A percentile compares a stretch with the other conserved stretches of the same genome.
phyloP scores from a whole-genome alignment of 2,888 invertebrate species.

The Sesamia inferens region DNA sequence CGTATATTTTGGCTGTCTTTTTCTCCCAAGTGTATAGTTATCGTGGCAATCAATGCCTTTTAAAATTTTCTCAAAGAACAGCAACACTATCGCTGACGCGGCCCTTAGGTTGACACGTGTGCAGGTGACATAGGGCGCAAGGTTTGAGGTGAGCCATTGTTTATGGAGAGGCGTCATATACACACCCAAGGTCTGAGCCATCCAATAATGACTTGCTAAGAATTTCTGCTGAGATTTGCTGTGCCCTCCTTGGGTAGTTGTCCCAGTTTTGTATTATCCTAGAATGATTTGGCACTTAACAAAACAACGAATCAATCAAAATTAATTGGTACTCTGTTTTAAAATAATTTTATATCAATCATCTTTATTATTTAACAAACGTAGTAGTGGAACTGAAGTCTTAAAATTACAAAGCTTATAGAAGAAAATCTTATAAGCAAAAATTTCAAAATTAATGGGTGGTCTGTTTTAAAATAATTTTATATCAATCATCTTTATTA shows the following conservation, averaged over 20 bases:
- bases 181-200: neutral
- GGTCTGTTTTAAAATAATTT: neutral
- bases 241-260: neutral
- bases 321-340: neutral
- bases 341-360: neutral
- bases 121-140: neutral
- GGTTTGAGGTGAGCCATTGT: neutral
- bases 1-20: neutral
- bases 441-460: neutral
- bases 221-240: neutral
- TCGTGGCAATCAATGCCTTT: neutral
- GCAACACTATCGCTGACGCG: neutral
- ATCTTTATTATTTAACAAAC: neutral
- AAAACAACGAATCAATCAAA: neutral
- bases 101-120: neutral
- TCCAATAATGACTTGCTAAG: neutral
- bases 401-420: neutral
- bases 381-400: neutral
- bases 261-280: neutral
- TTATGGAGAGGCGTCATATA: neutral
- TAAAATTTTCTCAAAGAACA: neutral
- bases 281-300: too few relatives aligned
- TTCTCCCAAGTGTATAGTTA: too few relatives aligned
- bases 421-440: slow-evolving; percentile 9
- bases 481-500: neutral